Evolutionary conservation across 2,888 invertebrate genomes (phyloP), one percentile per base, ranked within the genome.

Genomic region (Agonopterix arenella): DNA sequence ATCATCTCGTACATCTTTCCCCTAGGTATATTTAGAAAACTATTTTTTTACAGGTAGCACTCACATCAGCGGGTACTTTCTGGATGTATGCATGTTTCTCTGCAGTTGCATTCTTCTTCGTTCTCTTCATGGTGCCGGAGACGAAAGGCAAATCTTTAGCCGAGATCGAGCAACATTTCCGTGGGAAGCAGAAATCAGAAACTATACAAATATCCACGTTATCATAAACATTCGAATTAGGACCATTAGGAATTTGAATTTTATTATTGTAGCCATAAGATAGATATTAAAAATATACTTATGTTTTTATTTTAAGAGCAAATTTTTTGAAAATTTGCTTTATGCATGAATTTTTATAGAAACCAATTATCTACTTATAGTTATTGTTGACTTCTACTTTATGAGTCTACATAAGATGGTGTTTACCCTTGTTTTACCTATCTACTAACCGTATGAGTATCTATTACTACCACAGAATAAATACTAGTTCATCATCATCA

Each of bases 131-230:
- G 52, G 90, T 93, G 0, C 93, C 93, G 0, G 93, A 93, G 74
- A 93, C 93, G 0, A 93, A 93, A 66, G 93, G 93, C n/a, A 92
- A 92, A 66, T 91, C 92, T 0, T 80, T 93, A 9, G 92, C 92
- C 16, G 93, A 93, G 63, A 93, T 93, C 57, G 91, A 91, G 60
- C 76, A 85, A 48, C 71, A 83, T 55, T 90, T 90, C 67, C 71
- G 82, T 1, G 82, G 81, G n/a, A 73, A 72, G 38, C 79, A 79
- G 51, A 67, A 66, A 8, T 61, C 18, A 7, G 44, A 48, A n/a
- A 37, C 73, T 45, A 62, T 84, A 62, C 66, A 76, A 47, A 44
- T 53, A 41, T 37, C 47, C 9, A 49, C 45, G 3, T 36, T 50
- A 36, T 43, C 44, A 1, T 37, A 36, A 11, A 36, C 4, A 40